phyloP scores from a whole-genome alignment of 2,113 vertebrate genomes.

The Misgurnus mizolepis region DNA sequence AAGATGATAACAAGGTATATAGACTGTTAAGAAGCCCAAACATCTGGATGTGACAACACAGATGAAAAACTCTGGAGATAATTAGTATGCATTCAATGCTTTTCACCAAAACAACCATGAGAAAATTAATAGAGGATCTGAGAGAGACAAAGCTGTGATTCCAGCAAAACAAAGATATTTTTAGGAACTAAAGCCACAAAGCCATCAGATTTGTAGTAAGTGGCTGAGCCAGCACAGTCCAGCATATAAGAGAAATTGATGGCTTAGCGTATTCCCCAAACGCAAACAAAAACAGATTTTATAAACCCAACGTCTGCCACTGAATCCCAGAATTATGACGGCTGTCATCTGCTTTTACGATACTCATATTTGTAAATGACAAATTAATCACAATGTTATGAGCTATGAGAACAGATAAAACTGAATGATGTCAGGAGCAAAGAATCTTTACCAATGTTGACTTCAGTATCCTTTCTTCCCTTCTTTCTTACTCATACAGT shows the following conservation, averaged over 20 bases:
- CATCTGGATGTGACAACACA: constrained; percentile 30
- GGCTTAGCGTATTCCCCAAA: not conserved
- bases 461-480: not conserved
- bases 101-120: not conserved
- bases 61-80: constrained; percentile 32
- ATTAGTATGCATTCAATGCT: constrained; percentile 35
- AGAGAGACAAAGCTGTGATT: constrained; percentile 16
- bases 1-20: constrained; percentile 33
- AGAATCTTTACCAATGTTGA: not conserved
- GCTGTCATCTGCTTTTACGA: constrained; percentile 24
- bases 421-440: not conserved
- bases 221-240: not conserved
- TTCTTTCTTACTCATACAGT: not conserved
- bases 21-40: constrained; percentile 17
- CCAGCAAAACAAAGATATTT: constrained; percentile 4
- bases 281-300: not conserved
- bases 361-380: constrained; percentile 7
- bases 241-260: not conserved
- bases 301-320: not conserved
- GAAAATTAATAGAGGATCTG: constrained; percentile 3
- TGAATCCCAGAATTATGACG: not conserved
- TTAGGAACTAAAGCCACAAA: constrained; percentile 8
- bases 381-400: constrained; percentile 22
- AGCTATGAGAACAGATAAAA: not conserved
- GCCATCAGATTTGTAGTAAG: not conserved